Percentiles rank a stretch among this genome's conserved stretches.
Conservation (phyloP, 2,113 vertebrate species). For the Megaleporinus macrocephalus region DNA sequence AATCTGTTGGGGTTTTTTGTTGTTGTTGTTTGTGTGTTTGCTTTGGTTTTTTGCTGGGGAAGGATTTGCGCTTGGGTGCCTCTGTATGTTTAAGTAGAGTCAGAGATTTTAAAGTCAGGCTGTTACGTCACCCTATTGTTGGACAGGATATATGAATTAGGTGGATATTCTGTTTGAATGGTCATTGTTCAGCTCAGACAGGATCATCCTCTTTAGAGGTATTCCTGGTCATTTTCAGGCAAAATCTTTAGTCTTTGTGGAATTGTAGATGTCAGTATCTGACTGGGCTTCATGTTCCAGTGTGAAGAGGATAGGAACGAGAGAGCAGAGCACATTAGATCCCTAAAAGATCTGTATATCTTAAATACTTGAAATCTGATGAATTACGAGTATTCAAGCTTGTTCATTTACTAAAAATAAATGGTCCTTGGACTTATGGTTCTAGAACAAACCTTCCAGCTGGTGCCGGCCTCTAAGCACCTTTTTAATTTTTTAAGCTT, state of each 20-base stretch:
- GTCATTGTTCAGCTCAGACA: background rate
- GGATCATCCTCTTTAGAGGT: background rate
- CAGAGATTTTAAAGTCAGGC: background rate
- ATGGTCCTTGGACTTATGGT: too few species aligned
- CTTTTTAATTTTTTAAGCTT: too few species aligned
- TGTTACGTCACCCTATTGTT: background rate
- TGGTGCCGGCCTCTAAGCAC: too few species aligned
- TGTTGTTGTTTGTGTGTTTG: background rate
- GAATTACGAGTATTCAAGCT: too few species aligned
- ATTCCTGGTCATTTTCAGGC: background rate
- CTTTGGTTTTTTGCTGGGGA: background rate
- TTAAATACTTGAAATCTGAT: conserved; percentile 39
- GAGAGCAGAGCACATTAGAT: conserved; percentile 25
- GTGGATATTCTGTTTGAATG: background rate
- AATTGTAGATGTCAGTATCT: background rate
- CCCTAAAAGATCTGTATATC: conserved; percentile 72
- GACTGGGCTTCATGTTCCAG: background rate
- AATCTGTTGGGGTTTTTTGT: background rate
- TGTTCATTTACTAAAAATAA: too few species aligned
- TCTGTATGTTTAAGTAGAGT: background rate
- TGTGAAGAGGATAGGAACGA: background rate
- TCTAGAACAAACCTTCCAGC: too few species aligned
- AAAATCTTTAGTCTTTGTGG: background rate
- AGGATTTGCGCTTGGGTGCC: background rate
- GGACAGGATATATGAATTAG: background rate